Base-by-base conservation (phyloP, 2,888 invertebrate genomes). In the Dynastes maya region DNA sequence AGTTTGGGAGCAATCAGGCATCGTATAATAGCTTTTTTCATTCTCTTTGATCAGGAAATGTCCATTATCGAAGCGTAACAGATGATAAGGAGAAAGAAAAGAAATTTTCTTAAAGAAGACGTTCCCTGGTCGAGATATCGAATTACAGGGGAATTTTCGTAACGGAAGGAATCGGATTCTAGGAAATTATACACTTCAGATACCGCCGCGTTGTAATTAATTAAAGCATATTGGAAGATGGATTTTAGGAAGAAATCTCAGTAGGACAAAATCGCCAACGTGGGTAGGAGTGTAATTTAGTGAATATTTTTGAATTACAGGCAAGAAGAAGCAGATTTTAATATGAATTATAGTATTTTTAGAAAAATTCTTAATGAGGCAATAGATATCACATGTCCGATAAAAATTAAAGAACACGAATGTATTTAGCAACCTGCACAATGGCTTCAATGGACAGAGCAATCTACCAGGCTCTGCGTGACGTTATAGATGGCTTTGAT, bases 1-100 rank as follows among this genome's bases (percentile, higher is more conserved):
- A 82, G 83, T 82, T 80, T 79, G 82, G 81, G 82, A 81, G 83
- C 84, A 85, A 84, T 85, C 85, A 85, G 82, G 83, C 84, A 83
- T 83, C 82, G 79, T 80, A 83, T 83, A 83, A 83, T 84, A 81
- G 78, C 81, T 79, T 81, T 81, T 82, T 82, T 80, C 77, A 81
- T 83, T 81, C 80, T 77, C 79, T 82, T 83, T 83, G 83, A 84
- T 82, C 83, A 82, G 82, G 83, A 83, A 83, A 82, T 81, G 82
- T 83, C 82, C 80, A 83, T 84, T 84, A 83, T 82, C 82, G 82
- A 82, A 79, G 80, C 81, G 82, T 83, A 83, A 82, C 82, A 82
- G 80, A 83, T 83, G 81, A 83, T 82, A 80, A 81, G 79, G 68
- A 45, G 77, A 79, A 81, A 78, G 75, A 78, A 80, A 80, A 78